Evolutionary conservation across 1,140 invertebrate species (phyloP).

Genomic region (Mya arenaria): DNA sequence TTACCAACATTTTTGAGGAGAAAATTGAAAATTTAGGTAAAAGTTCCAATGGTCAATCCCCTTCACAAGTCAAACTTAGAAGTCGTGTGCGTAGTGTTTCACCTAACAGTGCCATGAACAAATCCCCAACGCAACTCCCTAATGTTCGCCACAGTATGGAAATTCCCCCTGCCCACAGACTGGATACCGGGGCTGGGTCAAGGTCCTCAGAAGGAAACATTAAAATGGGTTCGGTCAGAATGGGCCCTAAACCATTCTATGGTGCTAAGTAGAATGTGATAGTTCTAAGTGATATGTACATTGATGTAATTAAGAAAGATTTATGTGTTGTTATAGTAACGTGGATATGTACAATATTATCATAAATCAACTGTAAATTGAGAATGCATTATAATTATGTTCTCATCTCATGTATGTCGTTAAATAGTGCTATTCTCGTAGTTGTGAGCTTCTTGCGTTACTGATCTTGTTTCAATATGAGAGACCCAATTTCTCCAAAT

Average conservation of each 20-base stretch:
- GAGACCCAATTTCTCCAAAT: too few species aligned
- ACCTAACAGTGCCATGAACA: constrained; percentile 34
- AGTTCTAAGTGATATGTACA: background rate
- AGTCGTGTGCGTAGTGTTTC: constrained; percentile 56
- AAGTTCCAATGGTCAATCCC: constrained; percentile 44
- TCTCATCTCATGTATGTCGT: too few species aligned
- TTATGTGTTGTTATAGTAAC: background rate
- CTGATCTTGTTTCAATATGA: too few species aligned
- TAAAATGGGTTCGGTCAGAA: constrained; percentile 65
- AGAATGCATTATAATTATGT: too few species aligned
- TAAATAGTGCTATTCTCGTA: too few species aligned
- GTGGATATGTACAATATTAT: background rate
- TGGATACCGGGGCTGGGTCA: background rate
- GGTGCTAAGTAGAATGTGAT: constrained; percentile 65
- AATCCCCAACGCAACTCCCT: constrained; percentile 34
- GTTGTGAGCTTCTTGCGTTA: too few species aligned
- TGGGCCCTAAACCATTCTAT: constrained; percentile 78
- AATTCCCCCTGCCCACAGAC: constrained; percentile 52
- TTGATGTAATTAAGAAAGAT: too few species aligned
- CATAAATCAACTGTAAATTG: too few species aligned
- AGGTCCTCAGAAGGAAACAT: constrained; percentile 17
- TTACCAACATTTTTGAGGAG: constrained; percentile 73
- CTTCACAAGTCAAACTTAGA: constrained; percentile 35
- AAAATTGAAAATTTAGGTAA: constrained; percentile 54
- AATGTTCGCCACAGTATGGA: constrained; percentile 71